A percentile compares a stretch with the other conserved stretches of the same genome.
These are phyloP conservation scores for Lepus timidus DNA, from an alignment of 2,113 vertebrate genomes.

Conservation along the genomic window DNA sequence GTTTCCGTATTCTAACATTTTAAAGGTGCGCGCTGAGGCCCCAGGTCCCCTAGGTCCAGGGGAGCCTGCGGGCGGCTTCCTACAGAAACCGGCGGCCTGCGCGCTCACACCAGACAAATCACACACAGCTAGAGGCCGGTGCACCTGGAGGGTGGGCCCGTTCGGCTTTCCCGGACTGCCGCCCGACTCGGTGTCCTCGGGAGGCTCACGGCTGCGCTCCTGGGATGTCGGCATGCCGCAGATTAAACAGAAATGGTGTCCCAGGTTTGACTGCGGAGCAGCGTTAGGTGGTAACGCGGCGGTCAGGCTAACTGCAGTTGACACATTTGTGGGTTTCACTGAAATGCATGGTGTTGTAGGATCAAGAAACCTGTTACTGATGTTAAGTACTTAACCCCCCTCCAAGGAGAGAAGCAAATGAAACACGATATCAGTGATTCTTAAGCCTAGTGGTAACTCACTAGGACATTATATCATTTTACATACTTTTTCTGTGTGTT, in stretches of 20 bases:
- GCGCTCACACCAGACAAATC: not conserved
- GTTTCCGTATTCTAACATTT: slow-evolving; percentile 57
- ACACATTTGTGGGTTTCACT: slow-evolving; percentile 48
- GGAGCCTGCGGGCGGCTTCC: no score
- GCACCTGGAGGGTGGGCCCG: no score
- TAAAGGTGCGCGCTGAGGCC: slow-evolving; percentile 15
- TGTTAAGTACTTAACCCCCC: not conserved
- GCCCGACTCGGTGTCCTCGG: no score
- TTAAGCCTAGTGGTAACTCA: not conserved
- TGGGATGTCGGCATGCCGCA: no score
- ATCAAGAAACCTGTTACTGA: not conserved
- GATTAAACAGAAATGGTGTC: no score
- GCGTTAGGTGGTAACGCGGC: slow-evolving; percentile 6
- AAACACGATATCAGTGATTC: not conserved
- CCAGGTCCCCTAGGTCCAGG: no score
- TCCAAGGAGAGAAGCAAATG: not conserved
- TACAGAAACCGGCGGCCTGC: not conserved
- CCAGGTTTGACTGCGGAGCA: no score
- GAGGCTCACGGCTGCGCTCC: no score
- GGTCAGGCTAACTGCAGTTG: not conserved
- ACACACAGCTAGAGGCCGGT: not conserved
- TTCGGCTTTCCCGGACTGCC: slow-evolving; percentile 1
- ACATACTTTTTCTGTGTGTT: not conserved
- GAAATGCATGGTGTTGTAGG: slow-evolving; percentile 47
- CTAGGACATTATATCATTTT: not conserved